Conservation (phyloP, 1,140 invertebrate genomes). For the Lasaia peninsularis region DNA sequence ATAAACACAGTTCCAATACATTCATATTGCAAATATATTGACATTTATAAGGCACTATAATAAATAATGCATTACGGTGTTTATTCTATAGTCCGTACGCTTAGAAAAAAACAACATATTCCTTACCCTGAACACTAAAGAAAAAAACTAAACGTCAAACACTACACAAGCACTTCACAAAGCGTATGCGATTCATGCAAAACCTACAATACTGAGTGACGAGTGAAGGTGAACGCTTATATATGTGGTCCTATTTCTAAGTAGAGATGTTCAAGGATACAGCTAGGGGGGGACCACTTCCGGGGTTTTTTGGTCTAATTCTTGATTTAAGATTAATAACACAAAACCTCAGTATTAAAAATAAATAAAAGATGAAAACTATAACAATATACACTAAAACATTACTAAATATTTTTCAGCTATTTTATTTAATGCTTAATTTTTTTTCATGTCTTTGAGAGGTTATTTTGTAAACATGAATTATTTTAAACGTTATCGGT, state of each 20-base stretch:
- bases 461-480: no score
- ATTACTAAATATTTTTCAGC: no score
- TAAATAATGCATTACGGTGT: neutral
- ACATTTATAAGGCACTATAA: neutral
- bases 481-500: no score
- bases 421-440: no score
- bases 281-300: constrained; percentile 3
- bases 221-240: constrained; percentile 6
- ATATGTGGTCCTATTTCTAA: constrained; percentile 13
- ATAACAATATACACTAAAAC: no score
- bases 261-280: constrained; percentile 8
- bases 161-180: constrained; percentile 10
- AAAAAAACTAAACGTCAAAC: constrained; percentile 8
- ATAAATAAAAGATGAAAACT: no score
- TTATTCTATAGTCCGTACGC: neutral
- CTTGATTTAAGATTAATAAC: neutral
- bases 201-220: neutral
- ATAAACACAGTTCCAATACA: no score
- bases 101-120: neutral
- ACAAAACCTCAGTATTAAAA: neutral
- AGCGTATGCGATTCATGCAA: constrained; percentile 4
- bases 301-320: neutral
- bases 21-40: no score
- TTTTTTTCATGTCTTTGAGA: no score
- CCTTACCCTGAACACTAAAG: constrained; percentile 5